Base-by-base conservation (phyloP, 2,797 vertebrate genomes). In the Parauchenoglanis ngamensis region DNA sequence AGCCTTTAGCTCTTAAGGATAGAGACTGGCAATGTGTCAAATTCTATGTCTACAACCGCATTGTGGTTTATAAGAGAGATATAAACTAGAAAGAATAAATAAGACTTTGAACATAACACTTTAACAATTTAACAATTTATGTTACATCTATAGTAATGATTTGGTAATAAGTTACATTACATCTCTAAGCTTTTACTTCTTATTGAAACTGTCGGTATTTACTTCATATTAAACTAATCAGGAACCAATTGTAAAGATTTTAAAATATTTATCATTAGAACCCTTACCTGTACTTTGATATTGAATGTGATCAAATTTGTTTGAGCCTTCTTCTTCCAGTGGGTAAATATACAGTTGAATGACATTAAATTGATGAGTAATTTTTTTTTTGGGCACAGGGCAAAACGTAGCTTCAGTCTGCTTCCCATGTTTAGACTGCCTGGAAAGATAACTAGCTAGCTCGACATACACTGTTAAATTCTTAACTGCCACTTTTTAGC, bases 11-110 rank as follows among this genome's bases (percentile, higher is more conserved):
- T 21, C 68, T 88, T 35, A 86, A 85, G 52, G n/a, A 81, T n/a
- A 59, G 82, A 68, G 65, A 80, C 35, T 88, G 75, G 87, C 87
- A 85, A n/a, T 63, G 61, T 72, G 25, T 75, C 13, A 86, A 88
- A 67, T 82, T 76, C 46, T 85, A 68, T 35, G 23, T 85, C 68
- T 31, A 85, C 65, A 85, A 85, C 25, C n/a, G 52, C 52, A 85
- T 85, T 61, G 44, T 77, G 21, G 72, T 28, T 23, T 31, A 73
- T 7, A 84, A 78, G 11, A 84, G 59, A 31, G 40, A 72, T 49
- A 1, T 28, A 31, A 79, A 79, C 31, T n/a, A n/a, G n/a, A 35
- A 72, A 10, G 17, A 21, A 1, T 44, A 21, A 72, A 72, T 21
- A 44, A 40, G n/a, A 68, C 61, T 63, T 61, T 61, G 23, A n/a